phyloP scores from a whole-genome alignment of 2,888 invertebrate species.

The Pharmacophagus antenor region DNA sequence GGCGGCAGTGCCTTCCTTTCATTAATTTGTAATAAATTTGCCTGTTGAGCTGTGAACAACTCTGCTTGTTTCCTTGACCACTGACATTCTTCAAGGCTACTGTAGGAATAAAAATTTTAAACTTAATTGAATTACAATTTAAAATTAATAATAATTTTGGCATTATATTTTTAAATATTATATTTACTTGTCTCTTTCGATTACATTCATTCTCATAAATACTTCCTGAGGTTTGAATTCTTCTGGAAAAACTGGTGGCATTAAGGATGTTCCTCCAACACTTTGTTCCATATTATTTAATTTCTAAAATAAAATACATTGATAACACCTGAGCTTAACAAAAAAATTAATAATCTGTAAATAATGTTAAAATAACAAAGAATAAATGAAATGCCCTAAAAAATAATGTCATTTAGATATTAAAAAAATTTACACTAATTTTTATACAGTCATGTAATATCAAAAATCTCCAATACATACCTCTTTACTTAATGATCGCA shows the following conservation, averaged over 20 bases:
- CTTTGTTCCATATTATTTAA: slow-evolving; percentile 68
- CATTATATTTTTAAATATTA: background rate
- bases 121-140: background rate
- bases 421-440: too few relatives aligned
- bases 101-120: too few relatives aligned
- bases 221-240: slow-evolving; percentile 63
- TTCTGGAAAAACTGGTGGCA: slow-evolving; percentile 53
- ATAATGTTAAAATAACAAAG: background rate
- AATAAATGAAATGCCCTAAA: too few relatives aligned
- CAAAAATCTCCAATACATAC: slow-evolving; percentile 39
- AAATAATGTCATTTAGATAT: too few relatives aligned
- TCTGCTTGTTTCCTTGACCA: slow-evolving; percentile 95
- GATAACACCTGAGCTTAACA: background rate
- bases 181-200: slow-evolving; percentile 69
- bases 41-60: slow-evolving; percentile 92
- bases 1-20: slow-evolving; percentile 90
- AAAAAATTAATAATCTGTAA: background rate
- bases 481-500: slow-evolving; percentile 75
- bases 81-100: slow-evolving; percentile 81
- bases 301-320: slow-evolving; percentile 53
- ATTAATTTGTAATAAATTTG: slow-evolving; percentile 89
- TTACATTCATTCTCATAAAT: slow-evolving; percentile 63
- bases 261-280: slow-evolving; percentile 39
- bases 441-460: background rate
- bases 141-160: background rate